Base-by-base conservation (phyloP, 2,113 vertebrate species). In the Arothron firmamentum region DNA sequence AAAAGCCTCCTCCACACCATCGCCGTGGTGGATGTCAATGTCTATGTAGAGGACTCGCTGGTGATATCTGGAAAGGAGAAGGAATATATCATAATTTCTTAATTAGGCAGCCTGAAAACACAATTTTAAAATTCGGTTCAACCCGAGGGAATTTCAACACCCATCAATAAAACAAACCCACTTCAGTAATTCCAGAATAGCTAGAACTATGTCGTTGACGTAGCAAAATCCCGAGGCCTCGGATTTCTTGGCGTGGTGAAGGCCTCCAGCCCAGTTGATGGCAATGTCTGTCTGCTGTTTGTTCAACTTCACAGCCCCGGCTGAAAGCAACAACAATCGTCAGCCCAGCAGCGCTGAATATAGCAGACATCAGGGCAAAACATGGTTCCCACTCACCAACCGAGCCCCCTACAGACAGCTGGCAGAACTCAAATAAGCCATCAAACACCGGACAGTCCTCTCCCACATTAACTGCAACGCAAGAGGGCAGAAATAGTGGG, bases 261-360 rank as follows among this genome's bases (percentile, higher is more conserved):
- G 92, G 1, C 97, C 97, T 56, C 97, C 96, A 0, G 96, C 96
- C 97, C 97, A 99, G 72, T 99, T 99, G 79, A 99, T 95, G 4
- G 96, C 96, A 0, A 99, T 99, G 80, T 99, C 97, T 0, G 97
- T 98, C 90, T 99, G 97, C 70, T 99, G 97, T 81, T 99, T 99
- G 92, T 99, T 99, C 79, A 99, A 88, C 86, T 99, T 99, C 80
- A 99, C 97, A 0, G 97, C 95, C 8, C 96, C 97, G 45, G 97
- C 97, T 99, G 65, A 21, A 68, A 42, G 81, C 56, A 21, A 65
- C 1, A 11, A 67, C 16, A 64, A 60, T 81, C 52, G 61, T 59
- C n/a, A 62, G 12, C 52, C 21, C n/a, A 54, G n/a, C 46, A 61
- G 21, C 3, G 21, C 10, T 20, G 7, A 76, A 50, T 6, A 65